These are phyloP conservation scores for Chelonus formosanus DNA, from an alignment of 2,888 invertebrate species.

Conservation along the genomic window DNA sequence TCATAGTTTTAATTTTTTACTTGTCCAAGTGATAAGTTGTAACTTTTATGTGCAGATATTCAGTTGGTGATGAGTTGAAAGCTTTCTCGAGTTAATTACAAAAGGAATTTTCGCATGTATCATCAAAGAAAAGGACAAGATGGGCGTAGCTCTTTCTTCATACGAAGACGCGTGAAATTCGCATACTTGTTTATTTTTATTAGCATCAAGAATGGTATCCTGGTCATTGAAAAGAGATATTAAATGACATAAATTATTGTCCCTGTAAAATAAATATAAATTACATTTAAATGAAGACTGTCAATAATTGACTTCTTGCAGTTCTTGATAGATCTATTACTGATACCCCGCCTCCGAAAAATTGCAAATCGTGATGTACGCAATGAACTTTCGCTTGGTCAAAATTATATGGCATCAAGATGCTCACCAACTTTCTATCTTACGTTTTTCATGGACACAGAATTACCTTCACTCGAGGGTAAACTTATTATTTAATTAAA, in stretches of 20 bases:
- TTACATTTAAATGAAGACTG: background rate
- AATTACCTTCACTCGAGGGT: too few species aligned
- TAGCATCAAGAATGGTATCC: background rate
- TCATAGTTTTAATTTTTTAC: too few species aligned
- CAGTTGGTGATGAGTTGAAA: background rate
- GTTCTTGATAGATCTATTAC: slow-evolving; percentile 6
- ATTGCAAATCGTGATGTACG: background rate
- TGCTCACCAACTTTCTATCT: slow-evolving; percentile 41
- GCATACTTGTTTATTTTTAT: background rate
- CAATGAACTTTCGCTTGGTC: slow-evolving; percentile 43
- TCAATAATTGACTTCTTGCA: background rate
- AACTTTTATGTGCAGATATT: too few species aligned
- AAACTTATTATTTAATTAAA: background rate
- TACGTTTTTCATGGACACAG: too few species aligned
- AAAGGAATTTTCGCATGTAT: slow-evolving; percentile 23
- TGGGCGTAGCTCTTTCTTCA: slow-evolving; percentile 12
- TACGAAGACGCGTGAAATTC: slow-evolving; percentile 24
- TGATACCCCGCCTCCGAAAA: background rate
- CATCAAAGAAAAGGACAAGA: slow-evolving; percentile 3
- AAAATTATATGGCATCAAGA: slow-evolving; percentile 41
- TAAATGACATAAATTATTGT: too few species aligned
- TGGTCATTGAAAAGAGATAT: too few species aligned
- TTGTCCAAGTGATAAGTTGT: background rate
- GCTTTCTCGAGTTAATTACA: slow-evolving; percentile 29
- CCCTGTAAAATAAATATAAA: too few species aligned